phyloP scores from a whole-genome alignment of 1,140 invertebrate species.

The Mizuhopecten yessoensis region DNA sequence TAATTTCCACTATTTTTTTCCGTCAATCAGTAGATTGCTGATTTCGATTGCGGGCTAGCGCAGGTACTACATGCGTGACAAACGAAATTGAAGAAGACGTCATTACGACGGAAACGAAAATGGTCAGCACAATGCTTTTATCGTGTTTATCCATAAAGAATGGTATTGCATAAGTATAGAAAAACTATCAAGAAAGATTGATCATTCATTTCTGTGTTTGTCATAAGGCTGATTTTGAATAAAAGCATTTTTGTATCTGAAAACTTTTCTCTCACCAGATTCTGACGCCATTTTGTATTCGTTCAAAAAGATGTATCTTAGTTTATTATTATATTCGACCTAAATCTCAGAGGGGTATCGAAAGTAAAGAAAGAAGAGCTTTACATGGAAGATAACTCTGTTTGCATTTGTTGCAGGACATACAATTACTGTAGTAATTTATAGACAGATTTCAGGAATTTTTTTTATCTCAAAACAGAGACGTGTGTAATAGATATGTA shows the following conservation, averaged over 20 bases:
- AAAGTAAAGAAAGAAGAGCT: background rate
- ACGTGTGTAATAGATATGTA: no score
- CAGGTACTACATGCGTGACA: background rate
- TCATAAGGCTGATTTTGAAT: background rate
- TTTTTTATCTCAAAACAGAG: no score
- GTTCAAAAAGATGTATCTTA: background rate
- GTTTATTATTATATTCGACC: background rate
- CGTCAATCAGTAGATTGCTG: no score
- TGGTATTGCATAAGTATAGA: background rate
- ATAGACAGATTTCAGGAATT: no score
- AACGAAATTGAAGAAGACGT: slow-evolving; percentile 8
- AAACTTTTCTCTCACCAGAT: slow-evolving; percentile 38
- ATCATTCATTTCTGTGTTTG: background rate
- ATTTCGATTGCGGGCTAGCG: no score
- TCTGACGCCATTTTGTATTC: slow-evolving; percentile 15
- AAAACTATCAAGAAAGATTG: background rate
- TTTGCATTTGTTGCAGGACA: no score
- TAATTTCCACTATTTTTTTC: no score
- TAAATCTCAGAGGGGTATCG: background rate
- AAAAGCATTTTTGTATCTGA: background rate
- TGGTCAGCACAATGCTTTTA: background rate
- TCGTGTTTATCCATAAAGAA: background rate
- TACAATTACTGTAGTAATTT: no score
- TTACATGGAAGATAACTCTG: background rate
- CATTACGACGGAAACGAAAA: background rate